Conservation (phyloP, 2,113 vertebrate species). For the Myotis lucifugus region DNA sequence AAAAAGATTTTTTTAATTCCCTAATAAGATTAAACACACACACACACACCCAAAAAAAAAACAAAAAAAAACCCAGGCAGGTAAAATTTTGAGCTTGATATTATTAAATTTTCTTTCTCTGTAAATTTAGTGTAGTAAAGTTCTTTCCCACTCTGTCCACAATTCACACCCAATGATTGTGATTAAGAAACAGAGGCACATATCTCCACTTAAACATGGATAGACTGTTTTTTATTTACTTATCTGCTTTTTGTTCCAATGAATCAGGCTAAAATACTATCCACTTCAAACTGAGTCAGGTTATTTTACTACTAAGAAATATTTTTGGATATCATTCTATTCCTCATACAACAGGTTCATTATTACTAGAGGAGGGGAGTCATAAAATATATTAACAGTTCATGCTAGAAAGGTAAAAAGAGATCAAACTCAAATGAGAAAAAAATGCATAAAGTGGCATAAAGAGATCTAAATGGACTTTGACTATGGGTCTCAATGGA, state of each 20-base stretch:
- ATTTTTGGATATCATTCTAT: neutral
- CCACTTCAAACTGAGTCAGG: slow-evolving; percentile 10
- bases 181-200: neutral
- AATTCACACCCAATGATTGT: neutral
- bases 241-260: slow-evolving; percentile 47
- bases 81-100: slow-evolving; percentile 17
- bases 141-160: slow-evolving; percentile 12
- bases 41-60: no score
- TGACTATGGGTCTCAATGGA: neutral
- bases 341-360: neutral
- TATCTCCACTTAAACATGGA: neutral
- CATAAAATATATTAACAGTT: neutral
- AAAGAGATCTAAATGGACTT: neutral
- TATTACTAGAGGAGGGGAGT: neutral
- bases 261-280: neutral
- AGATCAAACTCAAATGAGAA: neutral
- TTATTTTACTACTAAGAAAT: neutral
- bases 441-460: neutral
- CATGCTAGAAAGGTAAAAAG: neutral
- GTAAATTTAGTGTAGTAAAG: neutral
- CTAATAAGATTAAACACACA: neutral
- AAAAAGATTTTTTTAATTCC: neutral
- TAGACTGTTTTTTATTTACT: neutral
- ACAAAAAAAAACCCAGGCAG: no score
- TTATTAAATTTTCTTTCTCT: slow-evolving; percentile 4